Evolutionary conservation across 2,113 vertebrate genomes (phyloP).

Genomic region (Choloepus hoffmanni): DNA sequence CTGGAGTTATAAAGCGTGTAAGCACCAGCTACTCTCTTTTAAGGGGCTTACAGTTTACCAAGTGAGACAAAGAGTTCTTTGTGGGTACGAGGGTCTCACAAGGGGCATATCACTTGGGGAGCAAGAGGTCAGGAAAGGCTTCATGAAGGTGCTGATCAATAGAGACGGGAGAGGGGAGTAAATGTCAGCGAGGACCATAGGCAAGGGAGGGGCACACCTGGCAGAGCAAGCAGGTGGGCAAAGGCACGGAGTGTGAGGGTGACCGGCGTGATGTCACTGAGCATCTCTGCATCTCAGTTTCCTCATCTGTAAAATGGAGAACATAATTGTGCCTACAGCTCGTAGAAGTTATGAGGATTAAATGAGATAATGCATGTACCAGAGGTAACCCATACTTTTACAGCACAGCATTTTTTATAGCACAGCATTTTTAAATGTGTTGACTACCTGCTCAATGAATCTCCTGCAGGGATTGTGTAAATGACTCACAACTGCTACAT

Average conservation of each 20-base stretch:
- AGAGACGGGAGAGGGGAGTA: neutral
- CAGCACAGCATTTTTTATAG: accelerated
- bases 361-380: accelerated
- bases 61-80: too few species aligned
- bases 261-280: neutral
- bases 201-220: accelerated
- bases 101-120: neutral
- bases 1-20: neutral
- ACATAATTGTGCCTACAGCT: accelerated
- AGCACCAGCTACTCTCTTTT: neutral
- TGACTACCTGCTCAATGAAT: accelerated
- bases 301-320: neutral
- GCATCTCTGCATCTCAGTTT: neutral
- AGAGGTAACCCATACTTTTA: neutral
- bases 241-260: neutral
- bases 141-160: neutral
- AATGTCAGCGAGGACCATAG: neutral
- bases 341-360: neutral
- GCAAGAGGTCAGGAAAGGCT: neutral
- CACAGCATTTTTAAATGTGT: accelerated
- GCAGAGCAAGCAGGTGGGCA: too few species aligned
- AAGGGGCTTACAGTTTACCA: neutral
- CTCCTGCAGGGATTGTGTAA: accelerated
- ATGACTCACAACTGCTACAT: too few species aligned
- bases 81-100: too few species aligned